phyloP scores from a whole-genome alignment of 2,113 vertebrate genomes.

The Ondatra zibethicus region DNA sequence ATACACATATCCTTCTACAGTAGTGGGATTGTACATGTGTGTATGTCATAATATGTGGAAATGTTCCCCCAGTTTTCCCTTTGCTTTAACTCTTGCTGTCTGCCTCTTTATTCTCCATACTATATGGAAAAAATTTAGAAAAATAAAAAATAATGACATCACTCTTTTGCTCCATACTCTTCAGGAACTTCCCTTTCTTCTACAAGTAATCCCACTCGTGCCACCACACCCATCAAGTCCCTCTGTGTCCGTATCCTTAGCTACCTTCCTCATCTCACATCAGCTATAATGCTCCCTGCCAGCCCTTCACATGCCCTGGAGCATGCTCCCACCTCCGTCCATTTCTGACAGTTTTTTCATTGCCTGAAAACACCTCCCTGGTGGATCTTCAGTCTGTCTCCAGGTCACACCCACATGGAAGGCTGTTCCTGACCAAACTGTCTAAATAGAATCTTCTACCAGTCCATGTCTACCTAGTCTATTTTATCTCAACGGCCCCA shows the following conservation, averaged over 20 bases:
- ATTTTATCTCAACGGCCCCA: neutral
- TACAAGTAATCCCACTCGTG: neutral
- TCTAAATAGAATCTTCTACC: neutral
- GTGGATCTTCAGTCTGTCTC: neutral
- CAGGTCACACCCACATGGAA: neutral
- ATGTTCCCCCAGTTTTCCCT: neutral
- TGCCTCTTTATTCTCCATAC: neutral
- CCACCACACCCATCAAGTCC: too few species aligned
- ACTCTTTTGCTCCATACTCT: neutral
- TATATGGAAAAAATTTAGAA: neutral
- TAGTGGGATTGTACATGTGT: neutral
- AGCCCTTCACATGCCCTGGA: neutral
- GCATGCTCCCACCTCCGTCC: neutral
- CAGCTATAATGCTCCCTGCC: neutral
- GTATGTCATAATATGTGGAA: neutral
- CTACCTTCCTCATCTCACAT: neutral
- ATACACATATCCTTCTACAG: too few species aligned
- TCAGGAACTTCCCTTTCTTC: neutral
- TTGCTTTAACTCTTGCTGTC: neutral
- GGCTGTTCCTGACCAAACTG: neutral
- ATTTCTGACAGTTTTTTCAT: neutral
- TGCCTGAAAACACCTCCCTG: neutral
- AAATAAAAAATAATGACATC: neutral
- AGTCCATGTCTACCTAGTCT: neutral
- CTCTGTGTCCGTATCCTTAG: neutral